These are phyloP conservation scores for Agriopis aurantiaria DNA, from an alignment of 2,888 invertebrate genomes.

Conservation along the genomic window DNA sequence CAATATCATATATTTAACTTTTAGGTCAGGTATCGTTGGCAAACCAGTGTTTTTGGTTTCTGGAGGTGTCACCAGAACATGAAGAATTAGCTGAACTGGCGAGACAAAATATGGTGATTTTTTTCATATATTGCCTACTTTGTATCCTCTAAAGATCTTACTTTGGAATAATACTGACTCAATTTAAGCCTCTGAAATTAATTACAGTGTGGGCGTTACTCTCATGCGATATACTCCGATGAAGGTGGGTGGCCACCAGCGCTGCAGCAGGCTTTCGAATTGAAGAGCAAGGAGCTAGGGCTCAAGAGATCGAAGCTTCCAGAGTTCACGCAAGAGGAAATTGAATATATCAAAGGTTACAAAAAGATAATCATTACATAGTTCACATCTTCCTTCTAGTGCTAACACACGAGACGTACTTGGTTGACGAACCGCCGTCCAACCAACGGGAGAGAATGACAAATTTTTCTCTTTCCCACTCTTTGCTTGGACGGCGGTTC, in stretches of 20 bases:
- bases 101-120: conserved; percentile 41
- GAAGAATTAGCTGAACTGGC: conserved; percentile 48
- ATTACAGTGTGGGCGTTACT: conserved; percentile 61
- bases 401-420: no score
- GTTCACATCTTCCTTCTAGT: no score
- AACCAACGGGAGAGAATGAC: no score
- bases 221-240: conserved; percentile 73
- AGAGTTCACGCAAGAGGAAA: conserved; percentile 75
- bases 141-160: background rate
- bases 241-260: conserved; percentile 81
- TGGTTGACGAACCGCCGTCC: no score
- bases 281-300: conserved; percentile 71
- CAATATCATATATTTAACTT: background rate
- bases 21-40: conserved; percentile 54
- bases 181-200: no score
- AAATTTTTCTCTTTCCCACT: no score
- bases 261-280: conserved; percentile 69
- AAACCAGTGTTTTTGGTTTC: conserved; percentile 53
- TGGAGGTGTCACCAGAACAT: conserved; percentile 43
- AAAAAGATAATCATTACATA: background rate
- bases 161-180: no score
- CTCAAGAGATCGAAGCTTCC: conserved; percentile 74
- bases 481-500: no score
- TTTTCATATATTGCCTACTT: background rate
- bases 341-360: conserved; percentile 61